These are phyloP conservation scores for Romanomermis culicivorax DNA, from an alignment of 2,888 invertebrate species.

Conservation along the genomic window DNA sequence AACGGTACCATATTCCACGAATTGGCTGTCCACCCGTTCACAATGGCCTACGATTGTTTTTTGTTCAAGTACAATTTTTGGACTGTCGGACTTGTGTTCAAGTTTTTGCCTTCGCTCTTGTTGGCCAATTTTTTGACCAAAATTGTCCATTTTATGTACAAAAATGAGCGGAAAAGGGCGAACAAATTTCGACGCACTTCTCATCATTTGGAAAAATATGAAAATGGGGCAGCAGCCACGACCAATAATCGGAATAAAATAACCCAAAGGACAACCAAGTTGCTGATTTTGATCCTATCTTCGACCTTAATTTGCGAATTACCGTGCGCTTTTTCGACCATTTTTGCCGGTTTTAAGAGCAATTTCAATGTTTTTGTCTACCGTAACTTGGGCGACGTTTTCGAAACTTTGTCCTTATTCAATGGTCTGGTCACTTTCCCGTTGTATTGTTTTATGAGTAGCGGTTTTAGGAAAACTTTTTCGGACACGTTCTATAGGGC, in stretches of 20 bases:
- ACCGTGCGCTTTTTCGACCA: not conserved
- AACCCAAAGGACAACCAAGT: not conserved
- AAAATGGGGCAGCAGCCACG: too few species aligned
- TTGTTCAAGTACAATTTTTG: not conserved
- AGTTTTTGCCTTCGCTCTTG: not conserved
- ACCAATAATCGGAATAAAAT: not conserved
- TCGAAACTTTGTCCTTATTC: not conserved
- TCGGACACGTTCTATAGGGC: not conserved
- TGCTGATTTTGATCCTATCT: not conserved
- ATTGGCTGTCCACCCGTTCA: not conserved
- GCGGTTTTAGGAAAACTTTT: not conserved
- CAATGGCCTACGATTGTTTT: not conserved
- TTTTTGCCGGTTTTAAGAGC: not conserved
- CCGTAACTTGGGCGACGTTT: not conserved
- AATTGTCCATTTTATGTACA: not conserved
- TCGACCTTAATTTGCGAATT: not conserved
- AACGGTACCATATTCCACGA: not conserved
- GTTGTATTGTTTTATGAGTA: constrained; percentile 1
- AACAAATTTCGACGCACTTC: too few species aligned
- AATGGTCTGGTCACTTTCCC: not conserved
- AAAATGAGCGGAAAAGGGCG: not conserved
- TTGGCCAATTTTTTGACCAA: not conserved
- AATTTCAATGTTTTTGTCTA: not conserved
- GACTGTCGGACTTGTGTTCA: not conserved
- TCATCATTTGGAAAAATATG: too few species aligned